A percentile compares a stretch with the other conserved stretches of the same genome.
These are phyloP conservation scores for Sipha flava DNA, from an alignment of 1,140 invertebrate genomes.

Conservation along the genomic window DNA sequence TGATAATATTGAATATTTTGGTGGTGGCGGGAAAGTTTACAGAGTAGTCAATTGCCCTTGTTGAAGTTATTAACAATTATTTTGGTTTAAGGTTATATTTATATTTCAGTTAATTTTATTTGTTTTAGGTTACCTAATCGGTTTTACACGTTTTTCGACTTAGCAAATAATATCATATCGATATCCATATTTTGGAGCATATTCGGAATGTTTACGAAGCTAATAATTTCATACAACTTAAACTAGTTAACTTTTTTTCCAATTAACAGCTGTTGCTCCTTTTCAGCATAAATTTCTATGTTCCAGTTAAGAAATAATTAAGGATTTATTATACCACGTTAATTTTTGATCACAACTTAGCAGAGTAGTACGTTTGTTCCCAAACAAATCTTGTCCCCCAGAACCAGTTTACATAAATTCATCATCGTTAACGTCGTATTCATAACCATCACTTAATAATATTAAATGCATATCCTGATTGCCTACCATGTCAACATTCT, in stretches of 20 bases:
- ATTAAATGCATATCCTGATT: constrained; percentile 71
- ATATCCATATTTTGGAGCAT: constrained; percentile 66
- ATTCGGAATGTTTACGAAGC: constrained; percentile 63
- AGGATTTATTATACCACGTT: constrained; percentile 50
- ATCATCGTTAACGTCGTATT: constrained; percentile 73
- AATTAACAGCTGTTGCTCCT: constrained; percentile 67
- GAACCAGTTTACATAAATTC: constrained; percentile 81
- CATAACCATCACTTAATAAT: constrained; percentile 77
- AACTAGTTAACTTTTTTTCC: constrained; percentile 66
- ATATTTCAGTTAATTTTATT: no score
- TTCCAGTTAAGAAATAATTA: constrained; percentile 60
- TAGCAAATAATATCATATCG: no score
- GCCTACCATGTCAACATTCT: constrained; percentile 71
- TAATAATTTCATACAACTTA: constrained; percentile 72
- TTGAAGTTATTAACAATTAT: no score
- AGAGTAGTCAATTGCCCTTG: no score
- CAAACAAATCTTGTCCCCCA: constrained; percentile 68
- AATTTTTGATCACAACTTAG: constrained; percentile 75
- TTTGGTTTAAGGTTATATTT: no score
- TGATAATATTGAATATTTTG: no score
- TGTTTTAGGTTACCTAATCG: no score
- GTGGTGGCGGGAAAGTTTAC: no score
- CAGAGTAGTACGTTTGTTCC: constrained; percentile 71
- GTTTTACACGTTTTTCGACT: no score
- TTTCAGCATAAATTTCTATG: constrained; percentile 52